Evolutionary conservation across 1,140 invertebrate genomes (phyloP), one percentile per base, ranked within the genome.

Genomic region (Drosophila triauraria): DNA sequence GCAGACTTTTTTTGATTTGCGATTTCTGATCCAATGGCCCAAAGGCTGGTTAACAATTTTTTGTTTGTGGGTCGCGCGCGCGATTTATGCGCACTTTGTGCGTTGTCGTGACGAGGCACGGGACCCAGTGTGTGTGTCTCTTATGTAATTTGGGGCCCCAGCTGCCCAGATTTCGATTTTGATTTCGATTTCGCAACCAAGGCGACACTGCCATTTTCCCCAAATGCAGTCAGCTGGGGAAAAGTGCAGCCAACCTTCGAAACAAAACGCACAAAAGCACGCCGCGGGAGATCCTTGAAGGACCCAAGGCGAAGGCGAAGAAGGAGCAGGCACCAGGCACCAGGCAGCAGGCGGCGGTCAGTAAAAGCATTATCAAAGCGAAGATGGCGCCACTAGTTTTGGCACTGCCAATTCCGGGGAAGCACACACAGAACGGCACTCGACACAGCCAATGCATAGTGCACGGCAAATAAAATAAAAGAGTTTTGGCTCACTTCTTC

Each of bases 31-130:
- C 67, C 70, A 56, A 56, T 56, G 53, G 53, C 53, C 53, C 53
- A 56, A 59, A 59, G 69, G 69, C 51, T 71, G 67, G 62, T 17
- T 44, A 62, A 62, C 57, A 43, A 35, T 71, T 70, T 47, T 53
- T 46, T 47, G 51, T 64, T 67, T 67, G 68, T 72, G 46, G 67
- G 67, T 72, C 69, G 69, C 38, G 25, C 35, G 40, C 7, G 20
- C 68, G 70, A 72, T 72, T 72, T 72, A 72, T 72, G 69, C 69
- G 69, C 69, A 72, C 69, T 72, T 51, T 72, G 70, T 72, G 68
- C 70, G 70, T 74, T 74, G 70, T 74, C 70, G 70, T 74, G 70
- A 60, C 68, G 65, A 67, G 62, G 65, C 35, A 68, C 35, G 58
- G 58, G 44, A 46, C 64, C 35, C 35, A 25, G 15, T 42, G 15